These are phyloP conservation scores for Tichodroma muraria DNA, from an alignment of 2,113 vertebrate species.

Conservation along the genomic window DNA sequence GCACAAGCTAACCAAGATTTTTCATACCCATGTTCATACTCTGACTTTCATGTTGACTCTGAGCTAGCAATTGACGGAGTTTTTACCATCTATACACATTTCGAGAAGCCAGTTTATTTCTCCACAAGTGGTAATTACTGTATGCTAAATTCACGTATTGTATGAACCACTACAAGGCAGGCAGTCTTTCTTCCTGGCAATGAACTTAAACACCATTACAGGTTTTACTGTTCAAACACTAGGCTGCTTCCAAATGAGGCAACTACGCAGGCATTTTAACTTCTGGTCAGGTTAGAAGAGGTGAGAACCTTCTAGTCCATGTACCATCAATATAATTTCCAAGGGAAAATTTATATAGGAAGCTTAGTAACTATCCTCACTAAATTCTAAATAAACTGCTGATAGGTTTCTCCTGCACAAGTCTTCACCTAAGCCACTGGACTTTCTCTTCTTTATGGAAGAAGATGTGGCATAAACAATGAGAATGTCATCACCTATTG, in stretches of 20 bases:
- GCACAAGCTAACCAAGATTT: neutral
- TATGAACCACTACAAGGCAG: neutral
- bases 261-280: neutral
- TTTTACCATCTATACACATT: neutral
- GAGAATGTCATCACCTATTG: neutral
- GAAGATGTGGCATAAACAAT: neutral
- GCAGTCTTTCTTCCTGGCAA: neutral
- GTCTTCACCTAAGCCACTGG: neutral
- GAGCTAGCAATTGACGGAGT: fast-evolving
- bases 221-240: neutral
- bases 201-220: neutral
- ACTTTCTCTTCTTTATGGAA: neutral
- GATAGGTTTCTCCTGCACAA: neutral
- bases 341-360: neutral
- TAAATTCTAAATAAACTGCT: neutral
- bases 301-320: neutral
- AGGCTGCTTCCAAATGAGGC: neutral
- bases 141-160: neutral
- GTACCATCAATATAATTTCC: neutral
- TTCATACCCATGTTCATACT: neutral
- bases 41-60: neutral
- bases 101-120: neutral
- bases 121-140: neutral
- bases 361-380: neutral
- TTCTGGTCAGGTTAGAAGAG: neutral